phyloP scores from a whole-genome alignment of 2,888 invertebrate species.

The Folsomia manolachei region DNA sequence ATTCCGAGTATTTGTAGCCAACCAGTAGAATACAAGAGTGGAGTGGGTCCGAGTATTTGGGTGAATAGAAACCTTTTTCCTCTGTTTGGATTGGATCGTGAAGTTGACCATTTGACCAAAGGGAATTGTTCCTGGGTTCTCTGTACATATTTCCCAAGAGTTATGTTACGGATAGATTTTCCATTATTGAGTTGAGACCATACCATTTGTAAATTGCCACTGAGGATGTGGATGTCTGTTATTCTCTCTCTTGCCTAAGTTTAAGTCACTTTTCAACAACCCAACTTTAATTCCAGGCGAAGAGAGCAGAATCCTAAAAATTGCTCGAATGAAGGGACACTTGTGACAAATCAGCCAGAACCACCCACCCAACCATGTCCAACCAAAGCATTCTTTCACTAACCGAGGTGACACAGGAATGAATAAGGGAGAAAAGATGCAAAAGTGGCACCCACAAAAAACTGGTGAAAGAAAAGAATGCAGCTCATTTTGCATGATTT shows the following conservation, averaged over 20 bases:
- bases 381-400: too few species aligned
- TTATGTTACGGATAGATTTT: not conserved
- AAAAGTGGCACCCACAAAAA: not conserved
- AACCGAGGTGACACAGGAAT: not conserved
- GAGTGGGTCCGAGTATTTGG: too few species aligned
- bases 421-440: not conserved
- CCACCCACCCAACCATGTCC: not conserved
- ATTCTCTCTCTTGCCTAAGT: too few species aligned
- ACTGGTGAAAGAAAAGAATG: not conserved
- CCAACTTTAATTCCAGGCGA: too few species aligned
- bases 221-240: not conserved
- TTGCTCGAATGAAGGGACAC: not conserved
- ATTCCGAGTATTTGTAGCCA: not conserved
- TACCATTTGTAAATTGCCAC: not conserved
- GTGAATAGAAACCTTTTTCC: too few species aligned
- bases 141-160: not conserved
- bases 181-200: not conserved
- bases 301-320: not conserved
- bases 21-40: too few species aligned
- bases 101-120: not conserved
- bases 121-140: not conserved
- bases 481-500: not conserved
- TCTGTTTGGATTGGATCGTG: not conserved
- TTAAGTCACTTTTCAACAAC: not conserved
- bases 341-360: conserved; percentile 11